A percentile compares a stretch with the other conserved stretches of the same genome.
These are phyloP conservation scores for Sorex araneus DNA, from an alignment of 2,113 vertebrate genomes.

Conservation along the genomic window DNA sequence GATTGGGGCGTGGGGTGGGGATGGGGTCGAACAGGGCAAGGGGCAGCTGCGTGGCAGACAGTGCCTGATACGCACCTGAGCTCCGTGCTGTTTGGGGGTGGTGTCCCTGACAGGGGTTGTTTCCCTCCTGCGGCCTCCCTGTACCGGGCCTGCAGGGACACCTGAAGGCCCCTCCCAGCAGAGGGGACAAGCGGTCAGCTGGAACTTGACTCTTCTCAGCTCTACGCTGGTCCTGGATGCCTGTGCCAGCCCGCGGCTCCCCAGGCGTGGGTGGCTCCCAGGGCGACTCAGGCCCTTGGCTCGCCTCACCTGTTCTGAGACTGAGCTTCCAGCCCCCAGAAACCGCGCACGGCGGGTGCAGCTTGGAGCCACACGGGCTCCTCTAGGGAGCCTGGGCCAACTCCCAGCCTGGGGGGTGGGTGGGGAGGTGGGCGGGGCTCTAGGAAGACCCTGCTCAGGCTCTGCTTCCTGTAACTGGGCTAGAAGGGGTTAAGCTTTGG, in stretches of 20 bases:
- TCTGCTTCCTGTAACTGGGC: constrained; percentile 6
- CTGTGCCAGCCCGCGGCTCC: background rate
- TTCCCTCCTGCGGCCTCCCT: background rate
- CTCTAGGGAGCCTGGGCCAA: background rate
- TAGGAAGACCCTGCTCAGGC: constrained; percentile 32
- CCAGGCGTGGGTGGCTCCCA: too few species aligned
- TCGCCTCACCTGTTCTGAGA: background rate
- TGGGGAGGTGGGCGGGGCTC: background rate
- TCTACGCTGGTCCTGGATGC: background rate
- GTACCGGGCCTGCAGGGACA: background rate
- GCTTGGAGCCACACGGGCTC: too few species aligned
- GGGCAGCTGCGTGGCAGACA: background rate
- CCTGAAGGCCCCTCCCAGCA: background rate
- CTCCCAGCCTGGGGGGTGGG: background rate
- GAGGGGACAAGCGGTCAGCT: too few species aligned
- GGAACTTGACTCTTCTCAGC: constrained; percentile 26
- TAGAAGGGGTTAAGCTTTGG: constrained; percentile 74
- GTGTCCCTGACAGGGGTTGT: background rate
- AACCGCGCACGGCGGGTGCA: background rate
- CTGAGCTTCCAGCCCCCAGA: background rate
- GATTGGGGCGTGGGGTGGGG: background rate
- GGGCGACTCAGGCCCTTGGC: background rate
- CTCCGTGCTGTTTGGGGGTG: background rate
- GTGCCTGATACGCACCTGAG: background rate
- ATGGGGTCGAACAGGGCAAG: too few species aligned